These are phyloP conservation scores for Idaea straminata DNA, from an alignment of 2,888 invertebrate genomes.

Conservation along the genomic window DNA sequence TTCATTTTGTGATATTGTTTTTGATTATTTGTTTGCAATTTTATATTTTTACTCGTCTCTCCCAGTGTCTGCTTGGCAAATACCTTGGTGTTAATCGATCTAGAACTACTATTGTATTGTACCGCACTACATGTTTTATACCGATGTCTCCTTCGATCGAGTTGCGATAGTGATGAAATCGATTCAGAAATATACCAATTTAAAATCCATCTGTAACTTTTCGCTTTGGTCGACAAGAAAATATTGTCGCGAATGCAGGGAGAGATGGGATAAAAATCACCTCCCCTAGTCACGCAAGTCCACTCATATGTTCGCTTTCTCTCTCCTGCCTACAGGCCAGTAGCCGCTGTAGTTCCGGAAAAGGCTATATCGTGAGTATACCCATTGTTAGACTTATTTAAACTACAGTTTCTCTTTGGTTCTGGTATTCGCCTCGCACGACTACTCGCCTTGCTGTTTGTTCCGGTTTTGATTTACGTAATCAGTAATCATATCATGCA, in stretches of 20 bases:
- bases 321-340: constrained; percentile 87
- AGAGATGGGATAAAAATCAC: constrained; percentile 62
- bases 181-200: constrained; percentile 20
- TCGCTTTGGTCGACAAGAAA: constrained; percentile 22
- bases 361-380: constrained; percentile 96
- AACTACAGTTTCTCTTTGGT: constrained; percentile 46
- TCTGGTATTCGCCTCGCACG: constrained; percentile 44
- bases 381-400: constrained; percentile 67
- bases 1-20: neutral
- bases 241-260: constrained; percentile 41
- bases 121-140: neutral
- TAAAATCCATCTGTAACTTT: constrained; percentile 25
- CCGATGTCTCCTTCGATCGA: neutral
- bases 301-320: constrained; percentile 80
- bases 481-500: constrained; percentile 28
- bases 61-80: constrained; percentile 1
- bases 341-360: constrained; percentile 95
- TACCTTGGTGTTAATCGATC: neutral
- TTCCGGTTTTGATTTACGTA: constrained; percentile 30
- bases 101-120: neutral
- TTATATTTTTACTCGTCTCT: constrained; percentile 12
- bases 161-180: constrained; percentile 9
- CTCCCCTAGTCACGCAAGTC: constrained; percentile 67
- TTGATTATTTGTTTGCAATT: constrained; percentile 2
- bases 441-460: constrained; percentile 36